Evolutionary conservation across 2,888 invertebrate species (phyloP).

Genomic region (Brenthis ino): DNA sequence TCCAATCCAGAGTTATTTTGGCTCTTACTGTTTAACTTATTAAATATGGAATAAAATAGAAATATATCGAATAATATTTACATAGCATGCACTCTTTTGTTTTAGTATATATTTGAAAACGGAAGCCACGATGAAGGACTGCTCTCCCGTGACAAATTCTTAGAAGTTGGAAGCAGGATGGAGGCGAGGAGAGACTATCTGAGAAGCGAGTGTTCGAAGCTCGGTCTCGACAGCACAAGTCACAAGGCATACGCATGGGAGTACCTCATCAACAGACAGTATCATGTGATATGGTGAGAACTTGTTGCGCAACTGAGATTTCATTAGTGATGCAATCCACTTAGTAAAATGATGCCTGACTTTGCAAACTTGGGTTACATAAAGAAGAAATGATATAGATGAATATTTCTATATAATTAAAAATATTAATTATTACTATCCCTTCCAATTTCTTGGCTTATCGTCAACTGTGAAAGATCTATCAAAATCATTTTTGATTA

Average conservation of each 20-base stretch:
- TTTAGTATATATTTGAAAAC: conserved; percentile 76
- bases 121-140: conserved; percentile 69
- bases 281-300: conserved; percentile 89
- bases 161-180: conserved; percentile 83
- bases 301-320: conserved; percentile 6
- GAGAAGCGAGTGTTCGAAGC: conserved; percentile 82
- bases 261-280: conserved; percentile 90
- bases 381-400: neutral
- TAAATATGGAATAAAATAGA: too few relatives aligned
- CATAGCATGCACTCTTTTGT: conserved; percentile 49
- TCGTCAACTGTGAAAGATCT: too few relatives aligned
- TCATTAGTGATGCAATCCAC: conserved; percentile 2
- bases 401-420: too few relatives aligned
- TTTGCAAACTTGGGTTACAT: conserved; percentile 8
- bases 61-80: too few relatives aligned
- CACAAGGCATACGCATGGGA: conserved; percentile 92
- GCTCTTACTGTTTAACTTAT: too few relatives aligned
- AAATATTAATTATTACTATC: too few relatives aligned
- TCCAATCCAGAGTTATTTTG: too few relatives aligned
- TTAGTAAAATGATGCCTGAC: conserved; percentile 9
- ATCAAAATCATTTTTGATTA: too few relatives aligned
- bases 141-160: conserved; percentile 76
- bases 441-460: too few relatives aligned
- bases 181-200: conserved; percentile 82
- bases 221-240: conserved; percentile 83